A percentile compares a stretch with the other conserved stretches of the same genome.
Conservation (phyloP, 2,797 vertebrate species). For the Notolabrus celidotus region DNA sequence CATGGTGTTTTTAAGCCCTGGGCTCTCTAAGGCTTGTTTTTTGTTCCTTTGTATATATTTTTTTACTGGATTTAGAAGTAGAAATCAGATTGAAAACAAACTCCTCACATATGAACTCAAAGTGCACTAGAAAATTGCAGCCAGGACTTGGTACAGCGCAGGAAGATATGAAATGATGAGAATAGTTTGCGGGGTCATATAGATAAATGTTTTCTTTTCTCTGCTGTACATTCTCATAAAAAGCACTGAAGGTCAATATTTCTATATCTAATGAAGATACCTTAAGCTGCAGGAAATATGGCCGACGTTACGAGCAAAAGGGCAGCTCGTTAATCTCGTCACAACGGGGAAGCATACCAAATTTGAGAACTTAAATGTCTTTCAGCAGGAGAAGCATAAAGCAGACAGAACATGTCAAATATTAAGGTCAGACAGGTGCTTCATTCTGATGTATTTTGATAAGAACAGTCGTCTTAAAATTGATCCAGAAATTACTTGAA, state of each 20-base stretch:
- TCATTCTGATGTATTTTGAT: constrained; percentile 72
- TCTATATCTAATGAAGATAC: constrained; percentile 88
- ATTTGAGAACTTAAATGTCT: constrained; percentile 79
- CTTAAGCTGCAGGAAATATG: constrained; percentile 85
- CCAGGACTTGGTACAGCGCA: constrained; percentile 32
- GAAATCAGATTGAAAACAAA: neutral
- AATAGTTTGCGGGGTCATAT: constrained; percentile 78
- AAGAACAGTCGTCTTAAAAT: constrained; percentile 59
- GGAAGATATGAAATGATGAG: constrained; percentile 72
- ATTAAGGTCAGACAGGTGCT: constrained; percentile 76
- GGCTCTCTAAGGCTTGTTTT: too few species aligned
- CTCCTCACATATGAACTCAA: neutral
- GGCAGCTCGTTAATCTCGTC: constrained; percentile 89
- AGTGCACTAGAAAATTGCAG: constrained; percentile 16
- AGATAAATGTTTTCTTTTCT: constrained; percentile 88
- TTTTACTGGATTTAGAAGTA: neutral
- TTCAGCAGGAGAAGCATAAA: constrained; percentile 72
- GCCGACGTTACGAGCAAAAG: constrained; percentile 83
- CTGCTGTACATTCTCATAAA: constrained; percentile 87
- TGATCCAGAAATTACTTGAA: constrained; percentile 61
- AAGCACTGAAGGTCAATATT: constrained; percentile 88
- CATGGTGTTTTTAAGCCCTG: too few species aligned
- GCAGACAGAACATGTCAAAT: constrained; percentile 76
- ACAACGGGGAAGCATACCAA: constrained; percentile 77
- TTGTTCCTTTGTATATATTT: too few species aligned